These are phyloP conservation scores for Zaprionus vittiger DNA, from an alignment of 1,140 invertebrate species.

Conservation along the genomic window DNA sequence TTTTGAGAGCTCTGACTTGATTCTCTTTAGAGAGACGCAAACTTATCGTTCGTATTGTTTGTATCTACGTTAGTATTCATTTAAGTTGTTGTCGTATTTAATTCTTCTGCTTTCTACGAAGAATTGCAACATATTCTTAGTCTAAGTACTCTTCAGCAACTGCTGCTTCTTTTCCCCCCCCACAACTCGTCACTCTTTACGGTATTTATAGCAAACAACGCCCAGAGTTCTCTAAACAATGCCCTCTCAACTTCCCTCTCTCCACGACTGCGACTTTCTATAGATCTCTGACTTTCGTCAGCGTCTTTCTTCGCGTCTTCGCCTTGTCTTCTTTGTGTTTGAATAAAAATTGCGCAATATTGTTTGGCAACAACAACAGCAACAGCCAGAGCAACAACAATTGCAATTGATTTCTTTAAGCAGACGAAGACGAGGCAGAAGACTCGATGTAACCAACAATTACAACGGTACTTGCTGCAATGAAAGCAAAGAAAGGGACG, in stretches of 20 bases:
- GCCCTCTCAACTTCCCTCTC: neutral
- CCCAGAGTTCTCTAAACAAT: slow-evolving; percentile 26
- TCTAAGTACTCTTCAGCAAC: slow-evolving; percentile 32
- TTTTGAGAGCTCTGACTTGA: neutral
- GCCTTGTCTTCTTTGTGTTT: slow-evolving; percentile 48
- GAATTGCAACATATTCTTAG: neutral
- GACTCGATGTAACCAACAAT: slow-evolving; percentile 56
- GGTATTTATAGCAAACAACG: slow-evolving; percentile 23
- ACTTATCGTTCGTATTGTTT: neutral
- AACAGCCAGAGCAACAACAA: slow-evolving; percentile 58
- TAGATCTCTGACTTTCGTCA: slow-evolving; percentile 12
- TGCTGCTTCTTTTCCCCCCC: neutral
- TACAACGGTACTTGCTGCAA: slow-evolving; percentile 74
- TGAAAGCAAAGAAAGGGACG: slow-evolving; percentile 38
- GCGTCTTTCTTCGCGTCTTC: slow-evolving; percentile 22
- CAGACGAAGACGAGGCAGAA: slow-evolving; percentile 25
- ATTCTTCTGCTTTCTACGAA: neutral
- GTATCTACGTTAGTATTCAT: too few relatives aligned
- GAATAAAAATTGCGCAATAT: slow-evolving; percentile 81
- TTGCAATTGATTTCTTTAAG: slow-evolving; percentile 75
- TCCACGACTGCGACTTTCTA: neutral
- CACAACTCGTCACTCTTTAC: neutral
- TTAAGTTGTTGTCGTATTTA: neutral
- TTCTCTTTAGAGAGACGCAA: neutral
- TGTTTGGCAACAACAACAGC: slow-evolving; percentile 60